These are phyloP conservation scores for Sinosuthora webbiana DNA, from an alignment of 2,113 vertebrate species.

Conservation along the genomic window DNA sequence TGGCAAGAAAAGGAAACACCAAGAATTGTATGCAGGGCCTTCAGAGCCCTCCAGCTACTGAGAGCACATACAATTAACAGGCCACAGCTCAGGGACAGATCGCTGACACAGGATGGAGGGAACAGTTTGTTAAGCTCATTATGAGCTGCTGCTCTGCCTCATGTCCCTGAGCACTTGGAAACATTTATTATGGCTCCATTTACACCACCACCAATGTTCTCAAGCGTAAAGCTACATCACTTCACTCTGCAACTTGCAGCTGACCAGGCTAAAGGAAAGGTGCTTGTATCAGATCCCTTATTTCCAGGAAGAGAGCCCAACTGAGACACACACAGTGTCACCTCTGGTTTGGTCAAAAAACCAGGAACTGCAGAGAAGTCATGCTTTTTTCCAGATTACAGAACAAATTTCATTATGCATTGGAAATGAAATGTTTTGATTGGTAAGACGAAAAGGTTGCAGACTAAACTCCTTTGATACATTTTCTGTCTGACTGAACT, in stretches of 20 bases:
- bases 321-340: background rate
- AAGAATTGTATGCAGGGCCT: background rate
- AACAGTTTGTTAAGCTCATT: background rate
- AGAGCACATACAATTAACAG: background rate
- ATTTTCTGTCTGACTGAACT: background rate
- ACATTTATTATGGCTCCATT: background rate
- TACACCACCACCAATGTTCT: background rate
- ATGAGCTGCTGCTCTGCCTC: background rate
- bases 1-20: background rate
- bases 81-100: background rate
- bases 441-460: background rate
- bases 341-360: background rate
- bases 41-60: background rate
- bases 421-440: background rate
- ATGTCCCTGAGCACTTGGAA: background rate
- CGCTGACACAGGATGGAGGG: background rate
- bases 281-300: background rate
- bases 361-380: background rate
- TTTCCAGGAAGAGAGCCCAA: background rate
- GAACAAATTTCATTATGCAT: background rate
- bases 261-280: background rate
- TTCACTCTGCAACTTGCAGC: background rate
- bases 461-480: background rate
- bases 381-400: background rate
- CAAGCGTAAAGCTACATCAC: background rate